Conservation (phyloP, 2,113 vertebrate genomes). For the Xenus cinereus region DNA sequence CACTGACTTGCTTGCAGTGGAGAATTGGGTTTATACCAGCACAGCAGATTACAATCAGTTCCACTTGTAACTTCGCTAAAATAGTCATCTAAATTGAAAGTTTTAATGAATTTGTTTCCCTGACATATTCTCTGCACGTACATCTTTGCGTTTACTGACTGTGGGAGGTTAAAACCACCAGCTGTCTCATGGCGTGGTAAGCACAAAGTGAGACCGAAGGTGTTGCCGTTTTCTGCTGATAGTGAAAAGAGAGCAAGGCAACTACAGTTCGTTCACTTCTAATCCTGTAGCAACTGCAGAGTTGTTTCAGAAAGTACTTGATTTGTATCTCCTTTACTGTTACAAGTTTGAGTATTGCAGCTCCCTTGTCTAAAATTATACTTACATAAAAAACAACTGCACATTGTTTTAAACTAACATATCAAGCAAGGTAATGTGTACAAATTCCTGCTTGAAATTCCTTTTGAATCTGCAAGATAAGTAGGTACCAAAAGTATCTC, state of each 20-base stretch:
- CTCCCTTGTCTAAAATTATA: not conserved
- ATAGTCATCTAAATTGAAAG: not conserved
- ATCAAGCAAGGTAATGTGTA: not conserved
- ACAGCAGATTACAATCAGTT: not conserved
- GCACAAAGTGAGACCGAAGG: not conserved
- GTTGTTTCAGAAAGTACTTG: not conserved
- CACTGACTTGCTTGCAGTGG: not conserved
- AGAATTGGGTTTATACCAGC: conserved; percentile 32
- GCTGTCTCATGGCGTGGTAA: not conserved
- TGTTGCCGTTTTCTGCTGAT: not conserved
- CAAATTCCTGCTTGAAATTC: not conserved
- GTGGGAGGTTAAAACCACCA: not conserved
- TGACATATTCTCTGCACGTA: not conserved
- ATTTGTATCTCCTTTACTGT: not conserved
- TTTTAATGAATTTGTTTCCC: not conserved
- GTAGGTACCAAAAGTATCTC: not conserved
- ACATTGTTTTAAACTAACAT: not conserved
- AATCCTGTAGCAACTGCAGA: not conserved
- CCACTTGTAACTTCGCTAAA: not conserved
- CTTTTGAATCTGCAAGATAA: not conserved
- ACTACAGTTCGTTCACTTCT: not conserved
- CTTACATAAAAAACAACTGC: not conserved
- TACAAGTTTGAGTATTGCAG: not conserved
- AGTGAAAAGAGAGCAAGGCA: not conserved
- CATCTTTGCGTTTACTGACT: not conserved